These are phyloP conservation scores for Nemotelus pantherinus DNA, from an alignment of 2,888 invertebrate species.

Conservation along the genomic window DNA sequence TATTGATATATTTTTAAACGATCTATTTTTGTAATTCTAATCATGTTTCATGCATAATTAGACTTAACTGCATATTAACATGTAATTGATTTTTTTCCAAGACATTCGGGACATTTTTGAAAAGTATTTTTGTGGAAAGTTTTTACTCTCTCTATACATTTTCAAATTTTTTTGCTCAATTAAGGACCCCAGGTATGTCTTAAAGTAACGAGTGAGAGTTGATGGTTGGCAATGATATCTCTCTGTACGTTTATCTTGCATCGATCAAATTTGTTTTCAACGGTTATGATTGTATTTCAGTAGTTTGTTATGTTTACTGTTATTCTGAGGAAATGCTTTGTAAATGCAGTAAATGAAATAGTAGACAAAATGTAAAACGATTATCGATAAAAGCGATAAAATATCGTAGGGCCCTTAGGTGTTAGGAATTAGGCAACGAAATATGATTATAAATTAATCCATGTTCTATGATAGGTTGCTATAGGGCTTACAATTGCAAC, in stretches of 20 bases:
- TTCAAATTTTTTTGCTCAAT: conserved; percentile 11
- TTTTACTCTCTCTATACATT: conserved; percentile 13
- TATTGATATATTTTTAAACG: no score
- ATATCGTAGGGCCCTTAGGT: not conserved
- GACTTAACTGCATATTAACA: no score
- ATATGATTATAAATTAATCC: no score
- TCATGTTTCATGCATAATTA: no score
- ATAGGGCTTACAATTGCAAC: no score
- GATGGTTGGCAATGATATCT: conserved; percentile 8
- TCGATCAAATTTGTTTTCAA: conserved; percentile 8
- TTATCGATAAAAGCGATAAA: no score
- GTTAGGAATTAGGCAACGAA: conserved; percentile 11
- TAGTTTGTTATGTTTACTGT: conserved; percentile 34
- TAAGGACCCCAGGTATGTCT: conserved; percentile 33
- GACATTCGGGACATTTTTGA: not conserved
- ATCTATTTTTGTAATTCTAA: no score
- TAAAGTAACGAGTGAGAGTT: conserved; percentile 9
- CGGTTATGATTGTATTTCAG: conserved; percentile 10
- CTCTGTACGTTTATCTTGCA: not conserved
- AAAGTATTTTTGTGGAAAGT: not conserved
- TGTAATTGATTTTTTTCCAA: no score
- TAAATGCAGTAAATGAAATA: conserved; percentile 18
- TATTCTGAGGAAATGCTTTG: conserved; percentile 38
- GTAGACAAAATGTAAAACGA: not conserved
- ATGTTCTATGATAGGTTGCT: no score